A percentile compares a stretch with the other conserved stretches of the same genome.
These are phyloP conservation scores for Drosophila setifemur DNA, from an alignment of 1,140 invertebrate species.

Conservation along the genomic window DNA sequence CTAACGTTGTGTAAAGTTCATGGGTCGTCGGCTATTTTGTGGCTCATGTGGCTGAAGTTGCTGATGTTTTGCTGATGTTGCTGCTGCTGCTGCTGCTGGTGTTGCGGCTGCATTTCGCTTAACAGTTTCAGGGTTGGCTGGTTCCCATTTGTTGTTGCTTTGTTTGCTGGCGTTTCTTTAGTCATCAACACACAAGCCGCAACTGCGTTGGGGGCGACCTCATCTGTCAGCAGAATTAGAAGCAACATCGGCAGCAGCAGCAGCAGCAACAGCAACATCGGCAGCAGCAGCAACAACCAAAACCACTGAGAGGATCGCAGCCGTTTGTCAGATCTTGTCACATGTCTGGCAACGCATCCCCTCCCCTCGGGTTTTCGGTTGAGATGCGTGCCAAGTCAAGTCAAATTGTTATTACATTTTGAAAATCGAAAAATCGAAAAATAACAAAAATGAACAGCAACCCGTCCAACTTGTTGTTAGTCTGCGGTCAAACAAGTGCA, in stretches of 20 bases:
- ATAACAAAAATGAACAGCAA: constrained; percentile 29
- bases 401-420: constrained; percentile 76
- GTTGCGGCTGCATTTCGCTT: constrained; percentile 59
- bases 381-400: constrained; percentile 62
- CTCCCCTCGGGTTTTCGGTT: neutral
- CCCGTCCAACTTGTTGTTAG: constrained; percentile 76
- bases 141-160: constrained; percentile 47
- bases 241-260: constrained; percentile 45
- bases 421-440: constrained; percentile 33
- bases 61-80: constrained; percentile 20
- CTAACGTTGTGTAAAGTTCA: constrained; percentile 69
- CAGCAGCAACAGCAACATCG: constrained; percentile 20
- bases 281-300: neutral
- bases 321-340: constrained; percentile 43
- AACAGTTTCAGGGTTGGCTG: constrained; percentile 74
- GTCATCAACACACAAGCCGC: constrained; percentile 41
- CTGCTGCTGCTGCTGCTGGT: constrained; percentile 11
- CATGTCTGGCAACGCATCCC: constrained; percentile 28
- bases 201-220: constrained; percentile 72
- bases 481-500: constrained; percentile 80
- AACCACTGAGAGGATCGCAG: constrained; percentile 15
- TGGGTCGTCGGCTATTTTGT: constrained; percentile 58
- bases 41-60: constrained; percentile 19
- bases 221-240: constrained; percentile 79
- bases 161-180: constrained; percentile 15